These are phyloP conservation scores for Sternotherus odoratus DNA, from an alignment of 2,797 vertebrate species.

Conservation along the genomic window DNA sequence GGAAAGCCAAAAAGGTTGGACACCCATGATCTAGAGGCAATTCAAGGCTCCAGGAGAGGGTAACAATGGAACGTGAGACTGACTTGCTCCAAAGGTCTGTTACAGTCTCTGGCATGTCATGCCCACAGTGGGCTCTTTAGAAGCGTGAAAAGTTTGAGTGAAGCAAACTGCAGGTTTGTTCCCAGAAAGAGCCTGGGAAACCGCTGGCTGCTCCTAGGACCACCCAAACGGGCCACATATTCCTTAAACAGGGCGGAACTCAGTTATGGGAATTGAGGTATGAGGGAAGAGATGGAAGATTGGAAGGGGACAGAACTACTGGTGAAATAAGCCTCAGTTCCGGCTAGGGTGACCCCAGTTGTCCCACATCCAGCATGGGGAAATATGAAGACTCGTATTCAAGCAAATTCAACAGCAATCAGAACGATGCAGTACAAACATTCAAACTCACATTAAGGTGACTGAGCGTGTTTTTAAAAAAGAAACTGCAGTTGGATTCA, in stretches of 20 bases:
- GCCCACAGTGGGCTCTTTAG: background rate
- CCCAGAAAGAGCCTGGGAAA: background rate
- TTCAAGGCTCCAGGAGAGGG: background rate
- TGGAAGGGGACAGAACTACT: conserved; percentile 17
- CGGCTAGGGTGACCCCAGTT: background rate
- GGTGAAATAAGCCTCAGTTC: conserved; percentile 35
- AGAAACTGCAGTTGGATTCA: no score
- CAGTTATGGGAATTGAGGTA: conserved; percentile 21
- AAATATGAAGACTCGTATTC: no score
- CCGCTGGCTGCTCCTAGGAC: conserved; percentile 32
- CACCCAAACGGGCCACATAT: conserved; percentile 55
- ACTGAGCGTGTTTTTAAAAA: no score
- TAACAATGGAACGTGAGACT: background rate
- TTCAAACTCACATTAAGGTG: no score
- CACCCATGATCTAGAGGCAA: background rate
- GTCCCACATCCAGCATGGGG: no score
- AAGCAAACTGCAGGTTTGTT: background rate
- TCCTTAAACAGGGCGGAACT: conserved; percentile 29
- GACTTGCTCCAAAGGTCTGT: accelerated
- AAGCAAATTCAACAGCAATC: no score
- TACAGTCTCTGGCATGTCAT: accelerated
- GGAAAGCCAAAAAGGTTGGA: no score
- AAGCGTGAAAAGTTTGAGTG: background rate
- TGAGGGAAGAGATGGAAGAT: background rate
- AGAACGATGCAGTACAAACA: no score